A percentile compares a stretch with the other conserved stretches of the same genome.
These are phyloP conservation scores for Nephrotoma flavescens DNA, from an alignment of 2,888 invertebrate species.

Conservation along the genomic window DNA sequence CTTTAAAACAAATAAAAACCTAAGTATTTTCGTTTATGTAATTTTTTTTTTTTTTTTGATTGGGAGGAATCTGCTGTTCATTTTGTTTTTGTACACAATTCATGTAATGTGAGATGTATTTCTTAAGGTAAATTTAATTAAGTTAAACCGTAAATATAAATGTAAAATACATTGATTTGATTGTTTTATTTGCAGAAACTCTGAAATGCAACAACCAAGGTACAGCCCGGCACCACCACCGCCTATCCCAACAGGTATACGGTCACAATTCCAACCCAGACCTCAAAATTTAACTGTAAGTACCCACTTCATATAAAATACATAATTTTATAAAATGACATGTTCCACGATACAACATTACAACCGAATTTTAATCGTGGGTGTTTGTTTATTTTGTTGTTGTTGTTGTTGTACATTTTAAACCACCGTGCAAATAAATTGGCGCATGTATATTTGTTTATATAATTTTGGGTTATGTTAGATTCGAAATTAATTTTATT, in stretches of 20 bases:
- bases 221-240: slow-evolving; percentile 4
- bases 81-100: neutral
- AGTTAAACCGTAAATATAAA: neutral
- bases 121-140: neutral
- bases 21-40: neutral
- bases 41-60: neutral
- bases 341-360: neutral
- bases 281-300: slow-evolving; percentile 1
- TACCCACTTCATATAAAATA: neutral
- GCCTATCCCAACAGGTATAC: neutral
- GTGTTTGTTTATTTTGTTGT: neutral
- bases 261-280: neutral
- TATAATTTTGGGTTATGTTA: neutral
- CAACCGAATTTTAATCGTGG: neutral
- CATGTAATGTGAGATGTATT: neutral
- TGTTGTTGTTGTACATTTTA: neutral
- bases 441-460: neutral
- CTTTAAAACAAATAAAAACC: neutral
- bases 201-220: slow-evolving; percentile 2
- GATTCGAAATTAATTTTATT: neutral
- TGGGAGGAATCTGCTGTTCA: neutral
- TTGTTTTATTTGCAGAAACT: neutral
- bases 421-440: neutral
- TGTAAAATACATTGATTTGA: neutral
- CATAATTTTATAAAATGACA: neutral